phyloP scores from a whole-genome alignment of 2,113 vertebrate species.

The Microtus montanus region DNA sequence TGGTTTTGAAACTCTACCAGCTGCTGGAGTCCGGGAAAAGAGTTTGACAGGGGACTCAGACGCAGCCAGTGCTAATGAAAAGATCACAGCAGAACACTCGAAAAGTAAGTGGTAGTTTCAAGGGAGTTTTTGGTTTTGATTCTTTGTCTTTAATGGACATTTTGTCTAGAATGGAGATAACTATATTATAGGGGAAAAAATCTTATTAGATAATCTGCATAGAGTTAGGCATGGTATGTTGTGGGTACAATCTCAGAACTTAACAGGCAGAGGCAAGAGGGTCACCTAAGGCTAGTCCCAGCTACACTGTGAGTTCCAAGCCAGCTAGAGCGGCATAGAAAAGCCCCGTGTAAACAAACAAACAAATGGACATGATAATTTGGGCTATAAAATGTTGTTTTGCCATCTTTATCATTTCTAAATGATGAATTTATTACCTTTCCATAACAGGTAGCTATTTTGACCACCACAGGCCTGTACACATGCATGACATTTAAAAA shows the following conservation, averaged over 20 bases:
- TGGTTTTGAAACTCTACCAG: not conserved
- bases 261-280: not conserved
- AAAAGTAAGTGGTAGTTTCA: conserved; percentile 52
- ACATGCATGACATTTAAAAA: not conserved
- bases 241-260: not conserved
- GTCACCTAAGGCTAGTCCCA: not conserved
- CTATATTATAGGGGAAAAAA: not conserved
- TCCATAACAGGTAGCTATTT: conserved; percentile 19
- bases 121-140: conserved; percentile 7
- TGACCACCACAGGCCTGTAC: not conserved
- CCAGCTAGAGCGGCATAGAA: not conserved
- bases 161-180: conserved; percentile 29
- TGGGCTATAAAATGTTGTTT: not conserved
- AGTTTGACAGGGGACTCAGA: conserved; percentile 20
- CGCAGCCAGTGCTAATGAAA: conserved; percentile 33
- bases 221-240: not conserved
- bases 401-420: not conserved
- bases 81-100: not conserved
- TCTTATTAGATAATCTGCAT: conserved; percentile 20
- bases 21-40: conserved; percentile 26
- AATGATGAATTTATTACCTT: conserved; percentile 8
- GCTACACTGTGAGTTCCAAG: not conserved
- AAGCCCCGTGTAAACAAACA: not conserved
- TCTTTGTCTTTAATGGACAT: conserved; percentile 20
- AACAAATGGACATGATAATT: not conserved